phyloP scores from a whole-genome alignment of 1,140 invertebrate genomes.

The Aporrectodea caliginosa region DNA sequence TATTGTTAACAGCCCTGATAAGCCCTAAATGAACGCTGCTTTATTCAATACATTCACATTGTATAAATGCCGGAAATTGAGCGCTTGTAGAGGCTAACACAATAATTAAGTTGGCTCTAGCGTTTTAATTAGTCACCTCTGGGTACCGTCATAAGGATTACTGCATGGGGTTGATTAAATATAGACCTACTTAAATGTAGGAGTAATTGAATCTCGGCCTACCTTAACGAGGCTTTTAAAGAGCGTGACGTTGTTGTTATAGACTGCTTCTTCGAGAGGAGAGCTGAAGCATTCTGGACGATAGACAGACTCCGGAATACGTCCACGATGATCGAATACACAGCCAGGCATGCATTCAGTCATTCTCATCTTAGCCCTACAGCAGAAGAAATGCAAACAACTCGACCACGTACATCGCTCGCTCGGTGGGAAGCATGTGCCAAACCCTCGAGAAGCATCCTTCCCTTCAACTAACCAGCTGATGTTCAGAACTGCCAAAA shows the following conservation, averaged over 20 bases:
- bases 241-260: constrained; percentile 14
- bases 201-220: background rate
- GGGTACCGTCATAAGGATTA: background rate
- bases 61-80: background rate
- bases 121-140: background rate
- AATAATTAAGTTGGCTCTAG: background rate
- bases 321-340: constrained; percentile 27
- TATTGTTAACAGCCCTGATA: too few relatives aligned
- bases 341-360: constrained; percentile 16
- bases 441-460: too few relatives aligned
- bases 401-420: too few relatives aligned
- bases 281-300: background rate
- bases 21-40: background rate
- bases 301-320: constrained; percentile 21
- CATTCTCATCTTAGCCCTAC: constrained; percentile 6
- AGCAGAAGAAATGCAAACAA: too few relatives aligned
- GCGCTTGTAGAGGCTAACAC: background rate
- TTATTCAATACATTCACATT: background rate
- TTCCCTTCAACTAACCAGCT: too few relatives aligned
- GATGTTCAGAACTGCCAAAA: too few relatives aligned
- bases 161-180: background rate
- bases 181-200: background rate
- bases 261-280: constrained; percentile 26
- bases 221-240: constrained; percentile 22
- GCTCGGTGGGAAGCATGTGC: too few relatives aligned